phyloP scores from a whole-genome alignment of 2,888 invertebrate genomes.

The Euspilapteryx auroguttella region DNA sequence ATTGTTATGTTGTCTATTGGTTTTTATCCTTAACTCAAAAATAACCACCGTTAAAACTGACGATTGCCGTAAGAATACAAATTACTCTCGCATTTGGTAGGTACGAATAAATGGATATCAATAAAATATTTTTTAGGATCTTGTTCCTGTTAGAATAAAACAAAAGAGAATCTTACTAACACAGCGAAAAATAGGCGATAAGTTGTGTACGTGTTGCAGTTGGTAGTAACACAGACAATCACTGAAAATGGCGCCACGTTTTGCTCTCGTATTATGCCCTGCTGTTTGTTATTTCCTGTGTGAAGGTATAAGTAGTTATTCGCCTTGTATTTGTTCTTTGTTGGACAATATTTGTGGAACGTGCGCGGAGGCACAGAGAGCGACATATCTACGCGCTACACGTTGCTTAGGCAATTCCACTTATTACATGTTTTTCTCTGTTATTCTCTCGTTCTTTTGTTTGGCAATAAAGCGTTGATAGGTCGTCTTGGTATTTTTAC shows the following conservation, averaged over 20 bases:
- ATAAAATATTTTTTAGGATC: no score
- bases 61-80: no score
- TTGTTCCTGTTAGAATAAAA: no score
- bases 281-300: constrained; percentile 32
- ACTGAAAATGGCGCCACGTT: constrained; percentile 35
- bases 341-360: constrained; percentile 54
- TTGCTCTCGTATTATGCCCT: constrained; percentile 30
- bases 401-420: constrained; percentile 37
- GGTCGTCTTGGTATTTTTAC: no score
- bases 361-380: constrained; percentile 46
- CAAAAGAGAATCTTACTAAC: no score
- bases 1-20: constrained; percentile 14
- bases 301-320: constrained; percentile 26
- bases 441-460: constrained; percentile 41
- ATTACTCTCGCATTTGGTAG: no score
- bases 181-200: constrained; percentile 15
- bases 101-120: no score
- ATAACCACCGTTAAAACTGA: no score
- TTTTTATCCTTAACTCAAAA: no score
- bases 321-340: constrained; percentile 46
- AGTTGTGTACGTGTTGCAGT: constrained; percentile 32
- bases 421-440: constrained; percentile 42
- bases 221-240: constrained; percentile 29
- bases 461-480: constrained; percentile 53
- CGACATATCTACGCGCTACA: constrained; percentile 50